Evolutionary conservation across 2,113 vertebrate species (phyloP).

Genomic region (Polypterus senegalus): DNA sequence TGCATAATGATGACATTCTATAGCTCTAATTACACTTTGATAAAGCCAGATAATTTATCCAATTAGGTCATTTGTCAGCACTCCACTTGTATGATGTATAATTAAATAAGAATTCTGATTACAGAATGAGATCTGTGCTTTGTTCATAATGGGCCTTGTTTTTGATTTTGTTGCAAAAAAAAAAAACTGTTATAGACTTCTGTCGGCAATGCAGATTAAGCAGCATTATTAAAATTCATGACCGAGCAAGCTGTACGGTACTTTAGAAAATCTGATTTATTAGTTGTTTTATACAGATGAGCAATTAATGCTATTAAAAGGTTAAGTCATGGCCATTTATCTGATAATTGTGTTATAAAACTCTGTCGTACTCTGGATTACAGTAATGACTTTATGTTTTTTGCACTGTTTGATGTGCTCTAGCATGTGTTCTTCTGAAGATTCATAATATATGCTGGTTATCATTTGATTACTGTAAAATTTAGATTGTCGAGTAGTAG

Average conservation of each 20-base stretch:
- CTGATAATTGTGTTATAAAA: conserved; percentile 37
- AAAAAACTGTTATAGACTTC: conserved; percentile 7
- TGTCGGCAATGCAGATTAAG: conserved; percentile 15
- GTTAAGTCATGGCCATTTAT: conserved; percentile 32
- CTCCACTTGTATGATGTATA: conserved; percentile 57
- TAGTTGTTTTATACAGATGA: conserved; percentile 35
- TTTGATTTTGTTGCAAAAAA: conserved; percentile 10
- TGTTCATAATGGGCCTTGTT: conserved; percentile 44
- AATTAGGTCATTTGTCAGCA: conserved; percentile 56
- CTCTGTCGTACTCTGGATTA: conserved; percentile 22
- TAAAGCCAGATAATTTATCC: conserved; percentile 60
- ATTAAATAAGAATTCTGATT: conserved; percentile 66
- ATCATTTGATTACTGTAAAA: background rate
- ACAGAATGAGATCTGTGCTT: conserved; percentile 50
- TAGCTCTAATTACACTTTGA: conserved; percentile 70
- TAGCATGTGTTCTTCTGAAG: background rate
- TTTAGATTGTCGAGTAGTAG: too few relatives aligned
- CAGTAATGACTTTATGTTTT: conserved; percentile 17
- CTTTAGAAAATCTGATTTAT: conserved; percentile 20
- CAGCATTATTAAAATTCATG: conserved; percentile 19
- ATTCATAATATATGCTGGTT: background rate
- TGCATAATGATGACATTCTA: conserved; percentile 63
- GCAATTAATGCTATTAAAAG: conserved; percentile 40
- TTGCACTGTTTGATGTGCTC: background rate
- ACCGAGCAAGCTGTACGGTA: conserved; percentile 18